Base-by-base conservation (phyloP, 1,140 invertebrate genomes). In the Nasonia vitripennis region DNA sequence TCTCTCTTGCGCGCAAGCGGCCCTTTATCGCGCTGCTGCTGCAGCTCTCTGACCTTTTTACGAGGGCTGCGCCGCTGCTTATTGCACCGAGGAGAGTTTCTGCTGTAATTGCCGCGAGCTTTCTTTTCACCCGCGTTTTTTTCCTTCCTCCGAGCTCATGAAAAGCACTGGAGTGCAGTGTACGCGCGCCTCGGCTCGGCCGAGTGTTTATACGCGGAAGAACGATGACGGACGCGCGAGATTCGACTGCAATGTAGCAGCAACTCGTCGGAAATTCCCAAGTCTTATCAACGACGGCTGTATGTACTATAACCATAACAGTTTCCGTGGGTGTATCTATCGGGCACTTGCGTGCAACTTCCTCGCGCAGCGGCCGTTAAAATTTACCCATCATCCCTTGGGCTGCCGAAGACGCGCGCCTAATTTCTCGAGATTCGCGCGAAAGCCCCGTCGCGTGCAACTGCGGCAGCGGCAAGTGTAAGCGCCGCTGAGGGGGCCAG, bases 81-180 rank as follows among this genome's bases (percentile, higher is more conserved):
- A 51, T 74, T 81, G 74, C 77, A 27, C 51, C 62, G 77, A 71
- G 37, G 70, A 67, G 75, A 83, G 78, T 83, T 67, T 85, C 85
- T 83, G 78, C 81, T 86, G 81, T 89, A 89, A 90, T 90, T 87
- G 86, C 82, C 55, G 73, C 75, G 78, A 67, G 78, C 55, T 79
- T 37, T 41, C 51, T 20, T 45, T 7, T 23, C 55, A 5, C 37
- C 45, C 70, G 45, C 23, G 0, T 23, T 70, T 23, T 23, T 31
- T 70, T 27, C 27, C 23, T 70, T 23, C 6, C 23, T 70, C 2
- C 9, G 12, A 45, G 41, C 41, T 45, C 1, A 45, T 45, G 41
- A 45, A 45, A 45, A 45, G 41, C 41, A 45, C 41, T 10, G 41
- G 41, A 45, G 41, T 45, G 10, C 1, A 45, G 10, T 45, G 10